Conservation (phyloP, 2,113 vertebrate genomes). For the Hipposideros armiger region DNA sequence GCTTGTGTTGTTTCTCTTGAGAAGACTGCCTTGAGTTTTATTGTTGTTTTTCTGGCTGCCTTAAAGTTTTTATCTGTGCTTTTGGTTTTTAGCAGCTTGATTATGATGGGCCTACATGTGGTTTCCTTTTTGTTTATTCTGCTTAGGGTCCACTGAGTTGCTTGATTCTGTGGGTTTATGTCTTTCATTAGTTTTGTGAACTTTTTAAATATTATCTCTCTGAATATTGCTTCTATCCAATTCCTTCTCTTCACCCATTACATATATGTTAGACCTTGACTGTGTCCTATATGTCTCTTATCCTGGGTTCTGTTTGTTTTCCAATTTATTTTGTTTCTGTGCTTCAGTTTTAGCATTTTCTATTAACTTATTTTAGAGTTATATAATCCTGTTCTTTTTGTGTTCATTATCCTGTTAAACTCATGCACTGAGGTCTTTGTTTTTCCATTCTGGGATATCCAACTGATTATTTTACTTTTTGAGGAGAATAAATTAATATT, state of each 20-base stretch:
- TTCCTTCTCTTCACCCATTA: slow-evolving; percentile 5
- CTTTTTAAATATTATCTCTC: slow-evolving; percentile 1
- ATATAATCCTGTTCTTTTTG: slow-evolving; percentile 4
- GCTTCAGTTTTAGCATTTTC: not conserved
- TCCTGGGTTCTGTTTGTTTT: not conserved
- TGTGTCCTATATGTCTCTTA: not conserved
- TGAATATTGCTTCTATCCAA: not conserved
- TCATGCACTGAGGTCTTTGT: not conserved
- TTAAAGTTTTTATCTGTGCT: not conserved
- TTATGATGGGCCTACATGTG: not conserved
- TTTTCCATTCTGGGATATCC: not conserved
- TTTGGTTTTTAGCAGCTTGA: not conserved
- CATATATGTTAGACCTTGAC: not conserved
- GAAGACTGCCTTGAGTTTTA: not conserved
- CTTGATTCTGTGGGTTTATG: not conserved
- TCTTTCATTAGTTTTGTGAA: slow-evolving; percentile 24
- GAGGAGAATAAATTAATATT: slow-evolving; percentile 76
- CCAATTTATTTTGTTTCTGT: not conserved
- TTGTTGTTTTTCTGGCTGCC: not conserved
- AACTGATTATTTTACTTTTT: not conserved
- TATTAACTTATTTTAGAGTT: not conserved
- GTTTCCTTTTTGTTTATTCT: not conserved
- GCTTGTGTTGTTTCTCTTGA: slow-evolving; percentile 14
- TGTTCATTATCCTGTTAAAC: not conserved
- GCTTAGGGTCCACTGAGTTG: not conserved